A percentile compares a stretch with the other conserved stretches of the same genome.
phyloP scores from a whole-genome alignment of 2,797 vertebrate species.

The Crypturellus tataupa region DNA sequence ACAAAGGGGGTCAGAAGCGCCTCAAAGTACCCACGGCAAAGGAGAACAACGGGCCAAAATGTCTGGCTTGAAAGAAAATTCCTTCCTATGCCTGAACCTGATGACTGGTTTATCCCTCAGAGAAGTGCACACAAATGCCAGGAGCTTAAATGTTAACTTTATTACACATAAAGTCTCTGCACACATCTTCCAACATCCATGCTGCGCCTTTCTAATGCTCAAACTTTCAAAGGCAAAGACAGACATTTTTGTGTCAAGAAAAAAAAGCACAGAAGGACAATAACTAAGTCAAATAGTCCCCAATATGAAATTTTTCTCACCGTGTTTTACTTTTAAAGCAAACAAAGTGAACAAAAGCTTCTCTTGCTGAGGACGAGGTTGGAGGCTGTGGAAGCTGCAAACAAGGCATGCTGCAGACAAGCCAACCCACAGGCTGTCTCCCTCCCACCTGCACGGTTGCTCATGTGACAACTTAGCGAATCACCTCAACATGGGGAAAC shows the following conservation, averaged over 20 bases:
- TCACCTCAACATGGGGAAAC: not conserved
- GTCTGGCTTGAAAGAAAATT: not conserved
- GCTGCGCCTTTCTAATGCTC: not conserved
- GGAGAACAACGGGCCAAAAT: not conserved
- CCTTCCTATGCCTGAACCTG: not conserved
- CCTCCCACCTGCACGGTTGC: not conserved
- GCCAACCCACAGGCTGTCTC: not conserved
- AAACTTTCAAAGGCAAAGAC: not conserved
- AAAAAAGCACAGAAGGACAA: not conserved
- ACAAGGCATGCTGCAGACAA: not conserved
- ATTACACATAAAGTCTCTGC: not conserved
- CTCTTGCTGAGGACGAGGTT: not conserved
- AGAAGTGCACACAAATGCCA: not conserved
- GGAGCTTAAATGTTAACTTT: not conserved
- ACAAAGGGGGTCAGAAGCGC: not conserved
- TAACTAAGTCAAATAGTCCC: not conserved
- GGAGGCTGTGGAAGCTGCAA: not conserved
- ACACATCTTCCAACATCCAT: accelerated
- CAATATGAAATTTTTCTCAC: not conserved
- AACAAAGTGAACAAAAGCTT: not conserved
- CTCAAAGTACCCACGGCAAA: not conserved
- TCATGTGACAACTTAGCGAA: accelerated
- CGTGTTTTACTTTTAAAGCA: not conserved
- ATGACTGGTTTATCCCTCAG: not conserved
- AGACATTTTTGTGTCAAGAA: not conserved